Evolutionary conservation across 2,797 vertebrate species (phyloP), one percentile per base, ranked within the genome.

Genomic region (Gadopsis marmoratus): DNA sequence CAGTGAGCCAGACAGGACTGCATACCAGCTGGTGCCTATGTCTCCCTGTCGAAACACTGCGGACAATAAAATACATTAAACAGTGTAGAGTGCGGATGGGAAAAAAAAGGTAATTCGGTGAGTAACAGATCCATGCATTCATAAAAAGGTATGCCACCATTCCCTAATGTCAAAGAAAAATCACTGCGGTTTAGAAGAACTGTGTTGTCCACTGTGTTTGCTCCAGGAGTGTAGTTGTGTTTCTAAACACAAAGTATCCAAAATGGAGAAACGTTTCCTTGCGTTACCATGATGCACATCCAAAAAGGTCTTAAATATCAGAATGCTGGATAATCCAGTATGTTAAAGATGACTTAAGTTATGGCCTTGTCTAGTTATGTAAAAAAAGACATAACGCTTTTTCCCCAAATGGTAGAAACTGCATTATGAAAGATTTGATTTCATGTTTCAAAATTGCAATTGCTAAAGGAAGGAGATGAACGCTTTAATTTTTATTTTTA

Each of bases 11-110:
- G 98, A 97, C 62, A 99, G 95, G 58, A 99, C 98, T 35, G 98
- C 97, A 39, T 99, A 99, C 98, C 98, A 99, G 74, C 97, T 99
- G 50, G 97, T 99, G 76, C 98, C 98, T 72, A 99, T 98, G 86
- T 99, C 98, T 55, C 98, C 98, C 90, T 99, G 98, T 65, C 98
- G 96, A 93, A 98, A 99, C 76, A 99, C 98, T 99, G 91, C 2
- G 64, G 31, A 67, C 41, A 82, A 51, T 2, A 63, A 76, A 73
- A 71, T 8, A 48, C 51, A 68, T 70, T 47, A 54, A 80, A 65
- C 13, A 17, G 1, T 4, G 26, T 1, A 11, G 9, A 63, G 23
- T 9, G 33, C 8, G 45, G 29, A 59, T 17, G 17, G 17, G 33
- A 21, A 3, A 13, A 3, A 39, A 39, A 39, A 39, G 11, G 19